Conservation (phyloP, 2,797 vertebrate species). For the Cottoperca gobio region DNA sequence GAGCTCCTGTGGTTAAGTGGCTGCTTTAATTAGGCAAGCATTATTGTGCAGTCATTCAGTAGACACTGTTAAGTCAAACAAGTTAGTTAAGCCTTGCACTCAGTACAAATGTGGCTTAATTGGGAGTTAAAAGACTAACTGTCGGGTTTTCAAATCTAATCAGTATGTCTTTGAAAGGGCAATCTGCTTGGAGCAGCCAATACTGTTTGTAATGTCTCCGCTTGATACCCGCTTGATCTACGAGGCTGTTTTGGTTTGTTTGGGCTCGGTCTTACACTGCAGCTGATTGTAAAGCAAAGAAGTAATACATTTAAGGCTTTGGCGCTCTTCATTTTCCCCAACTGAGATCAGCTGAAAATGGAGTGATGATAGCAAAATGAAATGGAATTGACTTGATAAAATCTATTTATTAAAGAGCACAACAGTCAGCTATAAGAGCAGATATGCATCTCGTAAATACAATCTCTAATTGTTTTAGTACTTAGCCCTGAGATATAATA, state of each 20-base stretch:
- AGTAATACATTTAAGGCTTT: not conserved
- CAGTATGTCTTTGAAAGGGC: conserved; percentile 54
- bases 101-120: conserved; percentile 57
- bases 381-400: not conserved
- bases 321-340: not conserved
- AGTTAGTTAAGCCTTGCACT: conserved; percentile 55
- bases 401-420: not conserved
- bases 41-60: conserved; percentile 65
- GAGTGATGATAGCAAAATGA: not conserved
- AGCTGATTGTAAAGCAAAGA: not conserved
- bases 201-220: conserved; percentile 29
- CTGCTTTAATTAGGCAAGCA: conserved; percentile 67
- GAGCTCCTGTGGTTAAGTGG: conserved; percentile 65
- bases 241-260: conserved; percentile 28
- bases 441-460: not conserved
- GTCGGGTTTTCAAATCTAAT: conserved; percentile 63
- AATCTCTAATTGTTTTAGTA: not conserved
- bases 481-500: not conserved
- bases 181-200: conserved; percentile 26
- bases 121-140: conserved; percentile 59
- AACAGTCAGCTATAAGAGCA: not conserved
- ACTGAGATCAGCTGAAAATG: not conserved
- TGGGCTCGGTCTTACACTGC: not conserved
- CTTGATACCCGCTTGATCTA: conserved; percentile 33
- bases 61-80: conserved; percentile 61